These are phyloP conservation scores for Scalopus aquaticus DNA, from an alignment of 2,113 vertebrate species.

Conservation along the genomic window DNA sequence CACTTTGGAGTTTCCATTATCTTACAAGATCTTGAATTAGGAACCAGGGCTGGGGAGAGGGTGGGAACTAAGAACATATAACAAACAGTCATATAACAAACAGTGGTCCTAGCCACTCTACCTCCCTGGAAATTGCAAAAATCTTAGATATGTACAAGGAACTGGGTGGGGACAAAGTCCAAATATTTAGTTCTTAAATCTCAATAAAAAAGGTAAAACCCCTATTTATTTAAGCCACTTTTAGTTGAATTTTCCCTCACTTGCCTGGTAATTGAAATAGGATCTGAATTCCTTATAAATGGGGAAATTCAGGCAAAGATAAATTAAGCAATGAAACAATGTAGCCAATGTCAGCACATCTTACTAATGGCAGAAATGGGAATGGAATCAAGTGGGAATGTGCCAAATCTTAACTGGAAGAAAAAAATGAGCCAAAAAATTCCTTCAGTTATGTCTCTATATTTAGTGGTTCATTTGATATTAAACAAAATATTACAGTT, in stretches of 20 bases:
- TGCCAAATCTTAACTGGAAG: not conserved
- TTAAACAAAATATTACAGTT: not conserved
- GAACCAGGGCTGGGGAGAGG: not conserved
- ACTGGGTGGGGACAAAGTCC: not conserved
- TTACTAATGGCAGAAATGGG: not conserved
- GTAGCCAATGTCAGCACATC: not conserved
- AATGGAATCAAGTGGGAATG: not conserved
- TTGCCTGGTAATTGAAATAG: not conserved
- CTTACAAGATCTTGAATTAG: not conserved
- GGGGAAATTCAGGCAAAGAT: not conserved
- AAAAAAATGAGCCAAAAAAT: not conserved
- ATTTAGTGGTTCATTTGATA: not conserved
- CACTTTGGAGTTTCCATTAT: not conserved
- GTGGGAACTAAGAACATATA: not conserved
- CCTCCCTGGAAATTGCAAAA: not conserved
- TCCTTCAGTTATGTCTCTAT: not conserved
- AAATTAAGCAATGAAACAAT: not conserved
- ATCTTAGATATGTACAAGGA: not conserved
- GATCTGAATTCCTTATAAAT: not conserved
- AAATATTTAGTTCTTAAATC: not conserved
- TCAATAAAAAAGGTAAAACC: not conserved
- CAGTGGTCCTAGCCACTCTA: not conserved
- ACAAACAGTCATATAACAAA: not conserved
- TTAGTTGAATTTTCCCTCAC: not conserved
- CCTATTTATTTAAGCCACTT: not conserved